Conservation (phyloP, 2,888 invertebrate genomes). For the Mechanitis mazaeus region DNA sequence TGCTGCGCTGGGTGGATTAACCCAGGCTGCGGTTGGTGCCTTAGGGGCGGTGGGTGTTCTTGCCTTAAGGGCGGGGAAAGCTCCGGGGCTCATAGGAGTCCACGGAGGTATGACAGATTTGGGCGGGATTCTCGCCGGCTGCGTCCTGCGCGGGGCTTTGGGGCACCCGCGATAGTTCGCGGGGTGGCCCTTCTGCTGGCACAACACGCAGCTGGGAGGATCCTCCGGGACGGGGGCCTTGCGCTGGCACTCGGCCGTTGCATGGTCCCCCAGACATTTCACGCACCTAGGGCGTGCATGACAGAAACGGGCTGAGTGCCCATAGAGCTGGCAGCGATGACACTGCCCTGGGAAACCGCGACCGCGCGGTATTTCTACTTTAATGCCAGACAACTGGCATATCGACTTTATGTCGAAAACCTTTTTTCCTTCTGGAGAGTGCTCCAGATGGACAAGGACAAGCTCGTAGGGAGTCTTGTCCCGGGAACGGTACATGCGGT, state of each 20-base stretch:
- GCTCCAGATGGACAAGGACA: neutral
- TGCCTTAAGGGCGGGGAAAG: too few relatives aligned
- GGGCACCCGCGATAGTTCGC: neutral
- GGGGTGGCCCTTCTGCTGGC: neutral
- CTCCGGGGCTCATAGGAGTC: too few relatives aligned
- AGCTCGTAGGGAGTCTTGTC: neutral
- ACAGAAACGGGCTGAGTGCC: neutral
- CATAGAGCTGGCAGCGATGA: slow-evolving; percentile 7
- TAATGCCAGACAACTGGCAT: neutral
- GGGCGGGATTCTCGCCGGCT: too few relatives aligned
- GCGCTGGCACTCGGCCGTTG: neutral
- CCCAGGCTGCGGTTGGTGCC: too few relatives aligned
- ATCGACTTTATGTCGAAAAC: neutral
- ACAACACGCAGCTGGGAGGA: slow-evolving; percentile 12
- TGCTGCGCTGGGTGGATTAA: too few relatives aligned
- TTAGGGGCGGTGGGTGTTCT: too few relatives aligned
- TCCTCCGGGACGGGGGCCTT: slow-evolving; percentile 2
- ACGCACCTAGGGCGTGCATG: neutral
- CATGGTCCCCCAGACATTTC: slow-evolving; percentile 5
- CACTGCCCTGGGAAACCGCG: neutral
- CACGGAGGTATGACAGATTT: too few relatives aligned
- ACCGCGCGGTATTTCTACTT: neutral
- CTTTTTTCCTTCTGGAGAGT: slow-evolving; percentile 7
- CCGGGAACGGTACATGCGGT: slow-evolving; percentile 1
- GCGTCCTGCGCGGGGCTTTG: neutral